phyloP scores from a whole-genome alignment of 2,113 vertebrate genomes.

The Rhinopomastus cyanomelas region DNA sequence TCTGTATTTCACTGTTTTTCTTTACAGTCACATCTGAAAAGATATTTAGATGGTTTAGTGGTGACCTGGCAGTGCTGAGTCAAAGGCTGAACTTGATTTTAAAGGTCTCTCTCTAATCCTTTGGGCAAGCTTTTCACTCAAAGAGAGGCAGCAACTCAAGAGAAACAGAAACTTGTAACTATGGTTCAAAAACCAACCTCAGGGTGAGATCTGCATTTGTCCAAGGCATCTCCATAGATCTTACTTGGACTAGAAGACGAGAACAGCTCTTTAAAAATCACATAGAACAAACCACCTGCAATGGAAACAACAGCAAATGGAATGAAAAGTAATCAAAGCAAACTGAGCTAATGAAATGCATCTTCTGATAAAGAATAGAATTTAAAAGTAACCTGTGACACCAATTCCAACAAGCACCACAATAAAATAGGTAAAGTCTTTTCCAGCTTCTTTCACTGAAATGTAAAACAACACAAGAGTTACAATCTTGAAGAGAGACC shows the following conservation, averaged over 20 bases:
- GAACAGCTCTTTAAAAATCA: slow-evolving; percentile 93
- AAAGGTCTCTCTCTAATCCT: not conserved
- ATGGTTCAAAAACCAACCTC: slow-evolving; percentile 79
- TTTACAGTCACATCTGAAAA: not conserved
- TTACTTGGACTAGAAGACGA: slow-evolving; percentile 93
- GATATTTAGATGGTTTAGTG: too few relatives aligned
- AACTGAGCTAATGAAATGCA: not conserved
- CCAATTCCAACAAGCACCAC: slow-evolving; percentile 88
- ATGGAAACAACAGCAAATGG: slow-evolving; percentile 42
- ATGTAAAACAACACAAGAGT: slow-evolving; percentile 27
- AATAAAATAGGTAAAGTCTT: slow-evolving; percentile 89
- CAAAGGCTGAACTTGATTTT: too few relatives aligned
- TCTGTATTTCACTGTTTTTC: not conserved
- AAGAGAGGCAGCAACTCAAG: not conserved
- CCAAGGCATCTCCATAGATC: slow-evolving; percentile 88
- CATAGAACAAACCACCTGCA: slow-evolving; percentile 90
- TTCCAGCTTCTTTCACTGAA: slow-evolving; percentile 90
- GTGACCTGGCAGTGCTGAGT: too few relatives aligned
- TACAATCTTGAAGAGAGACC: not conserved
- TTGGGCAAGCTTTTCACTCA: not conserved
- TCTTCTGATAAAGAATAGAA: not conserved
- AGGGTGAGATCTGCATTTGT: slow-evolving; percentile 87
- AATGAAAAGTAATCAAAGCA: not conserved
- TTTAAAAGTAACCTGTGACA: slow-evolving; percentile 85
- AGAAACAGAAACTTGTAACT: not conserved